Evolutionary conservation across 2,888 invertebrate genomes (phyloP), one percentile per base, ranked within the genome.

Genomic region (Dasypolia templi): DNA sequence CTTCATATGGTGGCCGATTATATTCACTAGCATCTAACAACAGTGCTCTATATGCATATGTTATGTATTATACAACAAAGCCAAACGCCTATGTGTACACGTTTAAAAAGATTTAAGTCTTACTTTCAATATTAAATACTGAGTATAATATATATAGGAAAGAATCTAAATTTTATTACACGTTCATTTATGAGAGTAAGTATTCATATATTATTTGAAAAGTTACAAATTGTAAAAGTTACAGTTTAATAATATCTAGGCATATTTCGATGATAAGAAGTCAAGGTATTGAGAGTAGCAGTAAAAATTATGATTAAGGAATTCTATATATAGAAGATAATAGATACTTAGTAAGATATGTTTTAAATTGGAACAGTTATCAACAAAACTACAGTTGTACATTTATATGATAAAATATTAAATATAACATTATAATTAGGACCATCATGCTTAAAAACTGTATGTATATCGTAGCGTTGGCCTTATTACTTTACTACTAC

Each of bases 21-120:
- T 70, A 79, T 77, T 79, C 59, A 44, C 75, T 82, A 77, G 76
- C 55, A 71, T 76, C 63, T 72, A 85, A 75, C 72, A 85, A 84
- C 81, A 85, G 69, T 79, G 75, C 76, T 80, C 65, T 69, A 72
- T 79, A 69, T 68, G 72, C 73, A 66, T 69, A 75, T 67, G 49
- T 67, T 77, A 72, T 64, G 29, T 59, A 71, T 42, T 56, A 72
- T 66, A 73, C 75, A 85, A 87, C 85, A 76, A 86, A 87, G 77
- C 72, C 64, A 81, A 75, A 81, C 66, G 35, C 72, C 72, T 75
- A 70, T 66, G 55, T 70, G 74, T 77, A 66, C 49, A 82, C 46
- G 59, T 72, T 68, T 77, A 77, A 55, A 78, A 72, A 62, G 71
- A 14, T 62, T 77, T 72, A 46, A 62, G 32, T 69, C 69, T 82